These are phyloP conservation scores for Podiceps cristatus DNA, from an alignment of 2,113 vertebrate genomes.

Conservation along the genomic window DNA sequence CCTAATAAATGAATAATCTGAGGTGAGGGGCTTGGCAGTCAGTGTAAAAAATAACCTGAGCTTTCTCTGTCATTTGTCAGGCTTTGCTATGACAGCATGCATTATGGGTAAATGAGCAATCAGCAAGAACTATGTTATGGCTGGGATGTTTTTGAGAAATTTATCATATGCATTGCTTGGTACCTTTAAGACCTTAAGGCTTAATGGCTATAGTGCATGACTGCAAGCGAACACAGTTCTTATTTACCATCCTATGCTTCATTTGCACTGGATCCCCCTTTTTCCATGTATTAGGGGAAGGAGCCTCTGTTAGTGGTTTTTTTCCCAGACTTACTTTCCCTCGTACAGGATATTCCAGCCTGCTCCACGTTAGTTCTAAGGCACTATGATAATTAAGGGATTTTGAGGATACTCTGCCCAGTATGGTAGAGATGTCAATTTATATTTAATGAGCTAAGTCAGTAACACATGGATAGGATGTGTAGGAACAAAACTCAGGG, in stretches of 20 bases:
- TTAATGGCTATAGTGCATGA: conserved; percentile 86
- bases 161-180: conserved; percentile 87
- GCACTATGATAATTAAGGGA: background rate
- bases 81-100: conserved; percentile 90
- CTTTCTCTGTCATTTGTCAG: conserved; percentile 89
- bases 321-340: conserved; percentile 56
- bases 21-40: conserved; percentile 89
- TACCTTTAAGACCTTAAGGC: conserved; percentile 87
- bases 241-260: conserved; percentile 84
- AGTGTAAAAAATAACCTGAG: conserved; percentile 89
- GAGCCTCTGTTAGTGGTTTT: conserved; percentile 65
- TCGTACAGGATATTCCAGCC: background rate
- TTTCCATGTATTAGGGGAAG: conserved; percentile 63
- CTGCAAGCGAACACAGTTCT: conserved; percentile 80
- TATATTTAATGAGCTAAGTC: conserved; percentile 43
- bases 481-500: conserved; percentile 44
- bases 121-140: conserved; percentile 89
- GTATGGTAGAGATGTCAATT: conserved; percentile 22
- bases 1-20: conserved; percentile 91
- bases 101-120: conserved; percentile 93
- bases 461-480: background rate
- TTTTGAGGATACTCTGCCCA: conserved; percentile 24
- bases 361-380: background rate
- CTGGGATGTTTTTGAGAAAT: conserved; percentile 87
- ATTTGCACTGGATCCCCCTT: conserved; percentile 76